Evolutionary conservation across 2,888 invertebrate species (phyloP).

Genomic region (Axea sp.): DNA sequence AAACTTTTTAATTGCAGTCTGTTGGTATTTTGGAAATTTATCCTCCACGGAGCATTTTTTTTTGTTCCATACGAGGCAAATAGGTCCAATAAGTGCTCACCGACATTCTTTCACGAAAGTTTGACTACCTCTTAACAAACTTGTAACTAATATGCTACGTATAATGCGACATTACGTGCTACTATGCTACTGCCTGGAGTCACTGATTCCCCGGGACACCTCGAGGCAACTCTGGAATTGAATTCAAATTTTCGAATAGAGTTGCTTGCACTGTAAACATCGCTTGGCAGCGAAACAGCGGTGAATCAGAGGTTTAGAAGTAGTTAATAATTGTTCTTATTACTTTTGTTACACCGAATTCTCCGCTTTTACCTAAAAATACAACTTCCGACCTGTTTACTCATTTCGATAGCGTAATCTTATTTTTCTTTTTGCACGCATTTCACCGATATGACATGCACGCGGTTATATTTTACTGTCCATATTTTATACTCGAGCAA

Average conservation of each 20-base stretch:
- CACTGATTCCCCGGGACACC: slow-evolving; percentile 45
- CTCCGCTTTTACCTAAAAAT: neutral
- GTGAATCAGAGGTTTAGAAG: slow-evolving; percentile 22
- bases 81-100: neutral
- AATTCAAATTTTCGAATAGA: slow-evolving; percentile 72
- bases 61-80: slow-evolving; percentile 2
- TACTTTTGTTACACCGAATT: slow-evolving; percentile 21
- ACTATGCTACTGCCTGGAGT: slow-evolving; percentile 35
- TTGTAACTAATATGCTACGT: slow-evolving; percentile 42
- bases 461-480: too few relatives aligned
- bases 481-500: too few relatives aligned
- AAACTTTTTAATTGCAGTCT: slow-evolving; percentile 49
- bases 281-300: slow-evolving; percentile 65
- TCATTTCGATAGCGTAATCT: too few relatives aligned
- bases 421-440: too few relatives aligned
- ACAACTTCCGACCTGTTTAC: too few relatives aligned
- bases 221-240: slow-evolving; percentile 66
- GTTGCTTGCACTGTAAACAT: slow-evolving; percentile 73
- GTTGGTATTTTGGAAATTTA: slow-evolving; percentile 27
- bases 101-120: slow-evolving; percentile 9
- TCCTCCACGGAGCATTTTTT: slow-evolving; percentile 5
- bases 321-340: slow-evolving; percentile 62
- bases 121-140: slow-evolving; percentile 29
- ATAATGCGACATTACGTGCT: slow-evolving; percentile 45
- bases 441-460: too few relatives aligned